Evolutionary conservation across 1,140 invertebrate species (phyloP).

Genomic region (Pseudomyrmex concolor): DNA sequence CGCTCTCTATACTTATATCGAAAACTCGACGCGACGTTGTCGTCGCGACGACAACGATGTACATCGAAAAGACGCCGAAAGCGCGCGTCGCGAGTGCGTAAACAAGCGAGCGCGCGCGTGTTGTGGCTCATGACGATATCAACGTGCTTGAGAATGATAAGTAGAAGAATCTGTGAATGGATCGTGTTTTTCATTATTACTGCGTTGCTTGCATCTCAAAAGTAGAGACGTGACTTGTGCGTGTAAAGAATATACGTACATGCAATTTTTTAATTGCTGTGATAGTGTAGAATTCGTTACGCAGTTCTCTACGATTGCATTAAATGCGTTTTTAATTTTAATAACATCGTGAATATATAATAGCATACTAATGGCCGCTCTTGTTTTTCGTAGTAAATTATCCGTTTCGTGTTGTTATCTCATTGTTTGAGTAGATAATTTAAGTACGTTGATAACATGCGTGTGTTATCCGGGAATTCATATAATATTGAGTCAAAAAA

Average conservation of each 20-base stretch:
- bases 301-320: not conserved
- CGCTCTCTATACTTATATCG: conserved; percentile 10
- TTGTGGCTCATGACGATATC: conserved; percentile 17
- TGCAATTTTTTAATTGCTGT: not conserved
- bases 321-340: not conserved
- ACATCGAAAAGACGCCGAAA: not conserved
- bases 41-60: conserved; percentile 12
- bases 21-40: not conserved
- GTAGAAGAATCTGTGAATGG: conserved; percentile 46
- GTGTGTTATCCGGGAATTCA: not conserved
- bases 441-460: conserved; percentile 3
- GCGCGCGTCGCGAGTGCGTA: conserved; percentile 19
- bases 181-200: conserved; percentile 19
- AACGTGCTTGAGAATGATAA: conserved; percentile 21
- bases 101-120: conserved; percentile 29
- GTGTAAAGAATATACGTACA: not conserved
- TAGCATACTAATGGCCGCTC: not conserved
- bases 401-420: conserved; percentile 17
- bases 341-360: not conserved
- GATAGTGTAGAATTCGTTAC: not conserved
- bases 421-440: conserved; percentile 48
- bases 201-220: not conserved
- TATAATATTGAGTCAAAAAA: not conserved
- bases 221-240: not conserved
- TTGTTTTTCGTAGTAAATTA: not conserved